Evolutionary conservation across 2,888 invertebrate genomes (phyloP), one percentile per base, ranked within the genome.

Genomic region (Meganola albula): DNA sequence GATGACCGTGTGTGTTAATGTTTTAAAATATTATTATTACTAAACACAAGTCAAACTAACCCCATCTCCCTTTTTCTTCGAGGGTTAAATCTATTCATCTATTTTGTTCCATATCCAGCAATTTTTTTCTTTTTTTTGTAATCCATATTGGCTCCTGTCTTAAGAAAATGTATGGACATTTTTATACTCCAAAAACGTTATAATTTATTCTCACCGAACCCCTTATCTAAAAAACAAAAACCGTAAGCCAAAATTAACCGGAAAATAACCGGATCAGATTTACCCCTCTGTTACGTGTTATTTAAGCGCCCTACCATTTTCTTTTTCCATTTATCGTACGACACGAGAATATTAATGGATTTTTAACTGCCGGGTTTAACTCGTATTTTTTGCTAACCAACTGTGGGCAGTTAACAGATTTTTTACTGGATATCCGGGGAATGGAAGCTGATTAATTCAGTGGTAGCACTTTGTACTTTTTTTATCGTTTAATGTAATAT

Each of bases 351-450:
- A 74, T 61, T 70, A 74, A 74, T 69, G 61, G 58, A 63, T 61
- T 65, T 73, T 72, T 73, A 76, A 74, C 67, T 68, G 67, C 59
- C 38, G 50, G 47, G 55, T n/a, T n/a, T n/a, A n/a, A n/a, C n/a
- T n/a, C n/a, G 52, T 50, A 59, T 67, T 74, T 75, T 74, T 74
- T 58, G 38, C 53, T 58, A 45, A 44, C 32, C 45, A 40, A 43
- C 35, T 53, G 58, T 39, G 60, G 68, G 42, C 43, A 54, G 69
- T 62, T 67, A 75, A 73, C 75, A 75, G 73, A 74, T 76, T 77
- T 74, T 74, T 69, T 29, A 26, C 47, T 62, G 63, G 62, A 59
- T 47, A 58, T 61, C 61, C 63, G 51, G 35, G 48, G 56, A 53
- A 53, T 62, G 65, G 64, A n/a, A 58, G 58, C 53, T 63, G 69